These are phyloP conservation scores for Gastrophryne carolinensis DNA, from an alignment of 2,797 vertebrate genomes.

Conservation along the genomic window DNA sequence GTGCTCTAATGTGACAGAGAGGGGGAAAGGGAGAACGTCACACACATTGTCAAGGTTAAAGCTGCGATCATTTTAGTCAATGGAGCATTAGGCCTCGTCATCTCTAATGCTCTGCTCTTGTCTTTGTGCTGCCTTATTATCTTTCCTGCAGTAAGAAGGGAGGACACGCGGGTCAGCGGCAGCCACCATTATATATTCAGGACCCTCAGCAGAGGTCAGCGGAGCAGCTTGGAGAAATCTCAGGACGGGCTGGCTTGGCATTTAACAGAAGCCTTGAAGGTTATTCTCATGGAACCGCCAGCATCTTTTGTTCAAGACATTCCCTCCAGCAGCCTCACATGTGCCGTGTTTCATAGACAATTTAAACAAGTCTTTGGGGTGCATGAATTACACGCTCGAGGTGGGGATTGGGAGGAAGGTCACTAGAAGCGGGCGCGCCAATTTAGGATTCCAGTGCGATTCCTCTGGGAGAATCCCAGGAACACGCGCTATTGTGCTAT, in stretches of 20 bases:
- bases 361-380: constrained; percentile 10
- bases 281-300: constrained; percentile 41
- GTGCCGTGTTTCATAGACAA: constrained; percentile 1
- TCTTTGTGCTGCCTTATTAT: constrained; percentile 49
- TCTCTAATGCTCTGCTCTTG: constrained; percentile 16
- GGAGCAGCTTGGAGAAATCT: constrained; percentile 54
- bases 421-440: not conserved
- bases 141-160: constrained; percentile 14
- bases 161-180: constrained; percentile 40
- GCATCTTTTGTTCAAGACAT: constrained; percentile 1
- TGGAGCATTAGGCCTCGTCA: constrained; percentile 20
- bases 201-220: constrained; percentile 62
- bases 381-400: constrained; percentile 24
- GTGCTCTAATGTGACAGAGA: not conserved
- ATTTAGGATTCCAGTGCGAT: constrained; percentile 33
- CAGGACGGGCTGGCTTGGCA: constrained; percentile 64
- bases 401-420: constrained; percentile 39
- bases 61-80: constrained; percentile 18
- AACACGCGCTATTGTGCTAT: not conserved
- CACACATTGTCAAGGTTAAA: constrained; percentile 11
- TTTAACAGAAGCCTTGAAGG: constrained; percentile 68
- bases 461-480: not conserved
- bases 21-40: not conserved
- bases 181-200: constrained; percentile 47
- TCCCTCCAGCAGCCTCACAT: not conserved